Evolutionary conservation across 2,888 invertebrate species (phyloP).

Genomic region (Erannis defoliaria): DNA sequence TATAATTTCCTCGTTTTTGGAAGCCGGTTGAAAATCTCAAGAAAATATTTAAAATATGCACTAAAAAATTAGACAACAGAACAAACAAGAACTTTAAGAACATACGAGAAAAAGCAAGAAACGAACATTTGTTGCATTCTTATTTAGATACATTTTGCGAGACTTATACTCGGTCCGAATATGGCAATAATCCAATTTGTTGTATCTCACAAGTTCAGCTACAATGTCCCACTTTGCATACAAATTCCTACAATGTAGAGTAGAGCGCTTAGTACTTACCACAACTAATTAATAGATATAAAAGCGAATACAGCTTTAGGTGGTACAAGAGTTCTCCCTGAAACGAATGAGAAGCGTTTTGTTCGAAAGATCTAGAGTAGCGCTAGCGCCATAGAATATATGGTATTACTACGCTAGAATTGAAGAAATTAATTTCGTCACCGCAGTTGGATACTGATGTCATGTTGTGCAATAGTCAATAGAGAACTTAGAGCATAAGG

Average conservation of each 20-base stretch:
- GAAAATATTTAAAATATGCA: too few species aligned
- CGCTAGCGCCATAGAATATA: too few species aligned
- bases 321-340: background rate
- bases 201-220: too few species aligned
- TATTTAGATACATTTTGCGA: too few species aligned
- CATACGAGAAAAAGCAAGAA: too few species aligned
- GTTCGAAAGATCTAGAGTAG: background rate
- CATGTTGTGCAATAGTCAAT: background rate
- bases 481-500: background rate
- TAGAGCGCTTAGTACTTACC: background rate
- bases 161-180: too few species aligned
- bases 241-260: background rate
- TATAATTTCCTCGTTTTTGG: too few species aligned
- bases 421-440: slow-evolving; percentile 8
- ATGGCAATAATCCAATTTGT: too few species aligned
- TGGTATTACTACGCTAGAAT: background rate
- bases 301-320: background rate
- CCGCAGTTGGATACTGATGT: background rate
- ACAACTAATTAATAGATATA: background rate
- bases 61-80: too few species aligned
- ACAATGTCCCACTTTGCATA: background rate
- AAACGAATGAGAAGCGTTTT: background rate
- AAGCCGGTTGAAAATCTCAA: too few species aligned
- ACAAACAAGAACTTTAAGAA: too few species aligned
- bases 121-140: too few species aligned